These are phyloP conservation scores for Hydrophis major DNA, from an alignment of 2,797 vertebrate genomes.

Conservation along the genomic window DNA sequence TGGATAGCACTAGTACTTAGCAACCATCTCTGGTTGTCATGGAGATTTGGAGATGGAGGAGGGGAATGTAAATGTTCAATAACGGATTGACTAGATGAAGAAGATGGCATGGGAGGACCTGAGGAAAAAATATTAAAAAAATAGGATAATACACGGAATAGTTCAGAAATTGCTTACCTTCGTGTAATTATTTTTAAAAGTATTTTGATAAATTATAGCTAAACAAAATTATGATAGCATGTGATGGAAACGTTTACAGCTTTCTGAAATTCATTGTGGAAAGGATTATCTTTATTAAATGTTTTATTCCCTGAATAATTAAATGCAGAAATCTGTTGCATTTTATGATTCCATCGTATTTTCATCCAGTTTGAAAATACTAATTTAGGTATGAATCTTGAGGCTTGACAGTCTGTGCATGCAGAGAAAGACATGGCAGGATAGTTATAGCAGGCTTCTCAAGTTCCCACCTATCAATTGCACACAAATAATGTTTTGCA, in stretches of 20 bases:
- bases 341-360: background rate
- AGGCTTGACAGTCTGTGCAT: background rate
- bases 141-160: constrained; percentile 36
- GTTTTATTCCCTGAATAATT: background rate
- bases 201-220: constrained; percentile 29
- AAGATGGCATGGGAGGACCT: constrained; percentile 79
- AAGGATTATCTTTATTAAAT: background rate
- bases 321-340: background rate
- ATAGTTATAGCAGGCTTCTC: background rate
- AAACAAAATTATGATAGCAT: constrained; percentile 34
- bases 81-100: constrained; percentile 81
- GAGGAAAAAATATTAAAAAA: constrained; percentile 61
- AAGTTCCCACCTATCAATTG: background rate
- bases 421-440: background rate
- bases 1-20: constrained; percentile 79
- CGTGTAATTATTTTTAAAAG: constrained; percentile 34
- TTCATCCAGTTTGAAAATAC: background rate
- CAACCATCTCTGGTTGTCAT: constrained; percentile 79
- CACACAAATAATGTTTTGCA: background rate
- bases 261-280: constrained; percentile 9
- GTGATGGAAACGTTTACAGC: constrained; percentile 38
- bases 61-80: constrained; percentile 72
- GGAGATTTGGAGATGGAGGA: constrained; percentile 73
- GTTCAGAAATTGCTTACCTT: background rate
- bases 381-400: background rate